phyloP scores from a whole-genome alignment of 2,888 invertebrate genomes.

The Polydrusus cervinus region DNA sequence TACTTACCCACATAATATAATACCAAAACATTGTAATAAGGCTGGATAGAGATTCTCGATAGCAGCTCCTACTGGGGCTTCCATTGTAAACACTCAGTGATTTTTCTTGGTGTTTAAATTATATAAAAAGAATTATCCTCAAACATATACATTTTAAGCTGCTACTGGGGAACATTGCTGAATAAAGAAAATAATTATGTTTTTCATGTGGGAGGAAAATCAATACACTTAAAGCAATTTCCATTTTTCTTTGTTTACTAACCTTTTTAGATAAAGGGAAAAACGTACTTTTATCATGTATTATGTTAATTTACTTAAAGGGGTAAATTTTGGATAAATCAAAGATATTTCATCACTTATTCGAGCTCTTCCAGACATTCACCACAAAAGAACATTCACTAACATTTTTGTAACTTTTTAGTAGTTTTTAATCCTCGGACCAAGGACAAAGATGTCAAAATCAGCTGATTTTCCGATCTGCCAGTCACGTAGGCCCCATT shows the following conservation, averaged over 20 bases:
- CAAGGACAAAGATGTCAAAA: constrained; percentile 3
- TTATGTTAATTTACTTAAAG: neutral
- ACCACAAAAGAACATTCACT: no score
- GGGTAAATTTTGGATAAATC: neutral
- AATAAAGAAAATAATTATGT: neutral
- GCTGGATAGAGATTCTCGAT: constrained; percentile 93
- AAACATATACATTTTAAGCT: neutral
- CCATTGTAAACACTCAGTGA: constrained; percentile 29
- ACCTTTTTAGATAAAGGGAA: constrained; percentile 22
- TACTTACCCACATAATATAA: constrained; percentile 91
- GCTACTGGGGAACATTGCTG: neutral
- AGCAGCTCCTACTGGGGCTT: constrained; percentile 64
- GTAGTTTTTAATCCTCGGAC: neutral
- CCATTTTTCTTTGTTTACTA: constrained; percentile 6
- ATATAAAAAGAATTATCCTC: neutral
- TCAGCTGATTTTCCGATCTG: constrained; percentile 3
- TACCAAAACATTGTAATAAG: constrained; percentile 91
- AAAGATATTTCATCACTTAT: constrained; percentile 4
- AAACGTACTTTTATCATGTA: neutral
- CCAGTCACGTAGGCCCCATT: no score
- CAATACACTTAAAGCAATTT: constrained; percentile 12
- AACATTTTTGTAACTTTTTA: constrained; percentile 11
- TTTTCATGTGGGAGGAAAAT: constrained; percentile 17
- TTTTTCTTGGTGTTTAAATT: neutral
- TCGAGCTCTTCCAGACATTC: constrained; percentile 3